These are phyloP conservation scores for Trachops cirrhosus DNA, from an alignment of 2,797 vertebrate genomes.

Conservation along the genomic window DNA sequence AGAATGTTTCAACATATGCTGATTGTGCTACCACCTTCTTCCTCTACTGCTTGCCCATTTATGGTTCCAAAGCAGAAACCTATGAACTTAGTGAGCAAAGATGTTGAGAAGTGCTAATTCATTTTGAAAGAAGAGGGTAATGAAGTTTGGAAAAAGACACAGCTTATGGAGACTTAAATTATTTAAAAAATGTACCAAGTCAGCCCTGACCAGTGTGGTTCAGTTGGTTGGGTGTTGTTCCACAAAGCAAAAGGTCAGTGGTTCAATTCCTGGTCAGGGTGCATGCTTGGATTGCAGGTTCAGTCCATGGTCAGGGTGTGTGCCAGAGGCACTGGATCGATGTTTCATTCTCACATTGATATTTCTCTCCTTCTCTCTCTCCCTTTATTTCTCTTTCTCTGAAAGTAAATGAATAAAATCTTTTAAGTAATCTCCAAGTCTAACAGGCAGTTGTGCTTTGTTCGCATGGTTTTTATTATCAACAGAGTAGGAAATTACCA, in stretches of 20 bases:
- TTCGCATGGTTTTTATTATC: slow-evolving; percentile 31
- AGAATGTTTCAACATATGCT: slow-evolving; percentile 41
- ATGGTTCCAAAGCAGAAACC: slow-evolving; percentile 26
- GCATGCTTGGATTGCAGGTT: no score
- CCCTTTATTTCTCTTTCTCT: not conserved
- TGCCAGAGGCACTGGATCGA: not conserved
- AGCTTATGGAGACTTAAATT: not conserved
- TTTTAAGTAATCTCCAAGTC: not conserved
- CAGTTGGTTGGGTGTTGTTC: not conserved
- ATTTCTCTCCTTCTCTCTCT: not conserved
- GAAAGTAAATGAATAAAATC: not conserved
- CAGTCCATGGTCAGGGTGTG: not conserved
- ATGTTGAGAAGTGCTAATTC: slow-evolving; percentile 43
- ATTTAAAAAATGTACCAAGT: not conserved
- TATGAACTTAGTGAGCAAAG: slow-evolving; percentile 3
- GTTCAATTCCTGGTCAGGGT: not conserved
- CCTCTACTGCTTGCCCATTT: slow-evolving; percentile 36
- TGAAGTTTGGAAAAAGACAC: slow-evolving; percentile 4
- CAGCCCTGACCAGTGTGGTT: not conserved
- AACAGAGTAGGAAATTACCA: not conserved
- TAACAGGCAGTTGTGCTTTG: not conserved
- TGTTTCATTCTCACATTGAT: not conserved
- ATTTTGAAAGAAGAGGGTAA: slow-evolving; percentile 38
- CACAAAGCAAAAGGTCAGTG: not conserved
- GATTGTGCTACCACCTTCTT: not conserved